Base-by-base conservation (phyloP, 1,140 invertebrate species). In the Drosophila ogumai region DNA sequence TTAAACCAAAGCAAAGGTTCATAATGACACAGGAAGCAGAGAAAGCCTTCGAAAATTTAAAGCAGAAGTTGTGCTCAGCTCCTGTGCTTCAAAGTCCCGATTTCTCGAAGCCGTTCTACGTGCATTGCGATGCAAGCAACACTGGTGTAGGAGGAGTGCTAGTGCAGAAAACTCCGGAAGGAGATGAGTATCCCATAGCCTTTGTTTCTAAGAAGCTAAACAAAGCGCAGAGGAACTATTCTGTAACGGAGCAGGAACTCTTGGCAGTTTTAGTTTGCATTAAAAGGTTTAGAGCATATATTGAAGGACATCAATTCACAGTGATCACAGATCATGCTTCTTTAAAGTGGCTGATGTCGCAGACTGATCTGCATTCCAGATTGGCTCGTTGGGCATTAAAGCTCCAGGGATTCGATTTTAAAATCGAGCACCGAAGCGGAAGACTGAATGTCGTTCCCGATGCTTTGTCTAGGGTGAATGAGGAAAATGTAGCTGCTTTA, bases 391-490 rank as follows among this genome's bases (percentile, higher is more conserved):
- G 40, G 43, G 25, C 43, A 5, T 13, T 47, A 25, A 60, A 60
- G 12, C 3, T 60, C 12, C 43, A 60, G n/a, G 19, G 43, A 8
- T 60, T 60, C 12, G 6, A 22, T 15, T 55, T 64, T 6, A 43
- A 54, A 17, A 43, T 43, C 9, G n/a, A 17, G n/a, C 41, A 43
- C 6, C 15, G 41, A 15, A 43, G n/a, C 5, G 61, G 52, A 3
- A 8, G 12, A 9, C 41, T 65, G 0, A 56, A 44, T 44, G 13
- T 64, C 3, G 49, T 55, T 1, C 38, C 61, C 10, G 49, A 64
- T 3, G 28, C 49, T 2, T 15, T 54, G 6, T 63, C 60, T 8
- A 19, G 61, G 10, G 38, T 36, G 1, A 54, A 64, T 4, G 61
- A 64, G 1, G 50, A 64, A 5, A 19, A 15, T n/a, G 1, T 56